These are phyloP conservation scores for Zingel zingel DNA, from an alignment of 2,113 vertebrate species.

Conservation along the genomic window DNA sequence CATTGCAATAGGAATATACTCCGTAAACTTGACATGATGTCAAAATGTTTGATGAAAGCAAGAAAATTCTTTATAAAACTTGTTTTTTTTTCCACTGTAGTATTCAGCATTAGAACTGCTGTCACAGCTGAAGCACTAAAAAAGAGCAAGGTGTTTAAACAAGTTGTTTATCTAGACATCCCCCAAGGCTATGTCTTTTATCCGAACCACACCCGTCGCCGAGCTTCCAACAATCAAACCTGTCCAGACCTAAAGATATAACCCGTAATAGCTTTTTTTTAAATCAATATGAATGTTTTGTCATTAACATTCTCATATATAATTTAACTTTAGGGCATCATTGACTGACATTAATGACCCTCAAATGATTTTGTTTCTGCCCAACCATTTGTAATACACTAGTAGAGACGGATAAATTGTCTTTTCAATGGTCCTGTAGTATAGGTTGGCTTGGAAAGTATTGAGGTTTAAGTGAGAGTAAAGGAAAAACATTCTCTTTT, in stretches of 20 bases:
- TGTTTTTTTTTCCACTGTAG: too few relatives aligned
- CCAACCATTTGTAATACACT: background rate
- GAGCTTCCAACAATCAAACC: slow-evolving; percentile 35
- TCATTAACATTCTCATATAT: slow-evolving; percentile 17
- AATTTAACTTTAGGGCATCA: slow-evolving; percentile 19
- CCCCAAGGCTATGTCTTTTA: slow-evolving; percentile 26
- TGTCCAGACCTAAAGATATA: slow-evolving; percentile 19
- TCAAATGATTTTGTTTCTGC: slow-evolving; percentile 4
- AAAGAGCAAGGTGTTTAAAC: slow-evolving; percentile 37
- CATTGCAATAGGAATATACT: background rate
- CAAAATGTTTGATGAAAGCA: background rate
- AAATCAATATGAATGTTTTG: slow-evolving; percentile 12
- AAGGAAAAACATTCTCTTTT: background rate
- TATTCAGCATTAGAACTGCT: background rate
- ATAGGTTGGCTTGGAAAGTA: slow-evolving; percentile 9
- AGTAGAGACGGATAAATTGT: background rate
- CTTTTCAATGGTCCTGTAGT: background rate
- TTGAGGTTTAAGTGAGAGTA: slow-evolving; percentile 13
- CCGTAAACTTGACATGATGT: background rate
- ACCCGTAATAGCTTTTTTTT: background rate
- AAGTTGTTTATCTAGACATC: slow-evolving; percentile 29
- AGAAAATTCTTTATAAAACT: background rate
- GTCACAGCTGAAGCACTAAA: background rate
- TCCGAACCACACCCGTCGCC: slow-evolving; percentile 7
- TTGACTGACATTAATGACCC: slow-evolving; percentile 18